phyloP scores from a whole-genome alignment of 2,888 invertebrate species.

The Hirudinaria manillensis region DNA sequence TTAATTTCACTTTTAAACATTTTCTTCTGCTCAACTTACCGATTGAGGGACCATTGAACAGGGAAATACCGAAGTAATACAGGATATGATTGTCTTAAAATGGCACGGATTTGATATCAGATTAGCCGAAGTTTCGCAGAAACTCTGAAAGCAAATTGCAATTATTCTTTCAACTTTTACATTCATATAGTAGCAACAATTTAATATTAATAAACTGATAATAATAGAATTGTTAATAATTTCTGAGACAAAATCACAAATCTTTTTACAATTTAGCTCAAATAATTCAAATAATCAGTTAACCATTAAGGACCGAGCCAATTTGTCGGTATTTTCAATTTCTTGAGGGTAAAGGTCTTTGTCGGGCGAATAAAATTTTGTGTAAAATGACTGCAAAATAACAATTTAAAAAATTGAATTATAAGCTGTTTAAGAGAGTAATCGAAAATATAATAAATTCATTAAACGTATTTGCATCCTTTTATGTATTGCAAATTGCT shows the following conservation, averaged over 20 bases:
- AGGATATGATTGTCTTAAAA: conserved; percentile 52
- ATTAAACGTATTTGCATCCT: neutral
- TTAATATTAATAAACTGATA: too few species aligned
- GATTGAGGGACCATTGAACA: conserved; percentile 52
- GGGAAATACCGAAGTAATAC: conserved; percentile 49
- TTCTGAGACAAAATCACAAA: neutral
- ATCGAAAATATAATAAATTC: neutral
- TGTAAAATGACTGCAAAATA: conserved; percentile 47
- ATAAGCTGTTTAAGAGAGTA: neutral
- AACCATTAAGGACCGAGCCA: conserved; percentile 51
- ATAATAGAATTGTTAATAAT: neutral
- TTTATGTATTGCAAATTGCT: neutral
- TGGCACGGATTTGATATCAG: conserved; percentile 48
- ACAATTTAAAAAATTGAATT: conserved; percentile 8
- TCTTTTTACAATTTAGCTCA: neutral
- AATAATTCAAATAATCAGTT: conserved; percentile 7
- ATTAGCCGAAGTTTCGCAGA: conserved; percentile 50
- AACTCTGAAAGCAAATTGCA: conserved; percentile 44
- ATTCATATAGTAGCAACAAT: too few species aligned
- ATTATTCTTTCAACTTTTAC: neutral
- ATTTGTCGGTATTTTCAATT: conserved; percentile 51
- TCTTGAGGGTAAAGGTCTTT: conserved; percentile 48
- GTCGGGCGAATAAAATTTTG: conserved; percentile 52
- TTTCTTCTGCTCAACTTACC: conserved; percentile 40
- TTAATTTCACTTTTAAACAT: too few species aligned